phyloP scores from a whole-genome alignment of 2,797 vertebrate genomes.

The Brachymystax lenok region DNA sequence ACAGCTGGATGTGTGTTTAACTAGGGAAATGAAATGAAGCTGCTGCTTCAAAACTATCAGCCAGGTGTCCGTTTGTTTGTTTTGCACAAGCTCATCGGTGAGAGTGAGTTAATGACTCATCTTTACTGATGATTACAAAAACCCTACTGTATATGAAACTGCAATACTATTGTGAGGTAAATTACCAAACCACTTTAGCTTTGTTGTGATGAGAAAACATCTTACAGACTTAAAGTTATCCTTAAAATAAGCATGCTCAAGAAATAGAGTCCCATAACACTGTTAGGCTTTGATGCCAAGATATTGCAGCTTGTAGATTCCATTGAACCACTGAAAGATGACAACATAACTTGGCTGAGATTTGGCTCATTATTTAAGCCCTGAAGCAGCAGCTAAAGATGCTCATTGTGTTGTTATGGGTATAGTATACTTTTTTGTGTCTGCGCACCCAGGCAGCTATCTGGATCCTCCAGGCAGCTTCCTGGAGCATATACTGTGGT shows the following conservation, averaged over 20 bases:
- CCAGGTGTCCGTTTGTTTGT: background rate
- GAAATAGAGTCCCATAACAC: background rate
- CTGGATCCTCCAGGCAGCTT: constrained; percentile 67
- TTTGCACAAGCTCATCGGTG: background rate
- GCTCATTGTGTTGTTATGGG: constrained; percentile 56
- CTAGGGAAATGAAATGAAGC: background rate
- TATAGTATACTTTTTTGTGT: constrained; percentile 52
- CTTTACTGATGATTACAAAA: background rate
- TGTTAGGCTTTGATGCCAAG: background rate
- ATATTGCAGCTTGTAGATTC: background rate
- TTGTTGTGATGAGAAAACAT: constrained; percentile 8
- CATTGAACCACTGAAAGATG: too few species aligned
- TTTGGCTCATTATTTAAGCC: constrained; percentile 48
- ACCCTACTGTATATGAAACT: background rate
- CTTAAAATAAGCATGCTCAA: background rate
- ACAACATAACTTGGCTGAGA: constrained; percentile 38
- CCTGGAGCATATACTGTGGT: background rate
- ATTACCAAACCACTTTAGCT: background rate
- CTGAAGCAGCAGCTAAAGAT: constrained; percentile 50
- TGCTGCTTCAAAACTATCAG: background rate
- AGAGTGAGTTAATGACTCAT: background rate
- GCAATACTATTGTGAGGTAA: background rate
- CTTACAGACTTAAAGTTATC: background rate
- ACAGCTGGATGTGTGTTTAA: background rate
- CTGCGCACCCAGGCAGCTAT: constrained; percentile 35